Conservation (phyloP, 64 coral and sea anemone genomes). For the Trachythela sp. region DNA sequence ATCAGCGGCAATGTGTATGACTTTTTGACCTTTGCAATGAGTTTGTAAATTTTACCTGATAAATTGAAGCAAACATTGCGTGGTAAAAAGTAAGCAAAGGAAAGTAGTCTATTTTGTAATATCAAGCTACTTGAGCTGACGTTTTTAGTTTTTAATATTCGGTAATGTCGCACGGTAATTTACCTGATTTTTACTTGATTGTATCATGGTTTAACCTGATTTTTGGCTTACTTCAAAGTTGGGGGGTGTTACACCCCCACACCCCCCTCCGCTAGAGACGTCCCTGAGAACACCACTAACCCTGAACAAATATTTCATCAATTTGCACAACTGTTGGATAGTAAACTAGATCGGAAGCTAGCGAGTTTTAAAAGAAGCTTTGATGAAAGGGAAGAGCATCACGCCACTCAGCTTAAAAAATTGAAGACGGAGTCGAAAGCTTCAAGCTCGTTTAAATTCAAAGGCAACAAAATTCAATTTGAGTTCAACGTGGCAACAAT, state of each 20-base stretch:
- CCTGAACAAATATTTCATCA: neutral
- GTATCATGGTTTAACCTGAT: no score
- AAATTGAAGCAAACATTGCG: no score
- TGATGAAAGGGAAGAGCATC: neutral
- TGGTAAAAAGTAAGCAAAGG: no score
- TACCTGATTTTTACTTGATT: neutral
- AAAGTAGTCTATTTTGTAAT: no score
- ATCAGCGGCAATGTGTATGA: no score
- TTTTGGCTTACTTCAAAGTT: neutral
- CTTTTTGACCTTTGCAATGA: no score
- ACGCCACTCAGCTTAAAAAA: constrained; percentile 20
- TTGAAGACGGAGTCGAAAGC: constrained; percentile 35
- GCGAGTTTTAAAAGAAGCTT: constrained; percentile 31
- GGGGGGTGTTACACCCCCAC: no score
- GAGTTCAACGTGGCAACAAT: constrained; percentile 16
- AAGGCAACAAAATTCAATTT: constrained; percentile 52
- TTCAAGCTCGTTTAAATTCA: constrained; percentile 35
- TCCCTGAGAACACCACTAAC: neutral
- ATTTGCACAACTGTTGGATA: neutral
- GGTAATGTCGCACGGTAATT: no score
- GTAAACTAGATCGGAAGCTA: constrained; percentile 19
- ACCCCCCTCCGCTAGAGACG: no score
- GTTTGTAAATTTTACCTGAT: no score
- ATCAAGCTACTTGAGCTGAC: no score
- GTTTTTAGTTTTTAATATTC: no score